Evolutionary conservation across 2,113 vertebrate genomes (phyloP).

Genomic region (Polypterus senegalus): DNA sequence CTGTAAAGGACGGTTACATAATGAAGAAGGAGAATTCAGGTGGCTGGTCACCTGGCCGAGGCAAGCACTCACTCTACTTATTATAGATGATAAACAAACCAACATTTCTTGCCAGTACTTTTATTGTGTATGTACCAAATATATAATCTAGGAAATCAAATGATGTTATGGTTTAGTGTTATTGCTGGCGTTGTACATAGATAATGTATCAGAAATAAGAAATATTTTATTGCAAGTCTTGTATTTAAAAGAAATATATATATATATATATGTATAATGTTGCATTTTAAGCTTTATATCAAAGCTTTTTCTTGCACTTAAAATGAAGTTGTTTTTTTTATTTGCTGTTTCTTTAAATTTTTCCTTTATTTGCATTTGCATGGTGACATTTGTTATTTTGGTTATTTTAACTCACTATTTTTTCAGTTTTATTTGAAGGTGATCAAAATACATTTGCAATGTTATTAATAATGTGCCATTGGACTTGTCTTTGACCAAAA

Average conservation of each 20-base stretch:
- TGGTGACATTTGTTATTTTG: conserved; percentile 20
- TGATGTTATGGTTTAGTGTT: conserved; percentile 56
- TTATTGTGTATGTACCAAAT: conserved; percentile 51
- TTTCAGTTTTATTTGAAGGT: conserved; percentile 20
- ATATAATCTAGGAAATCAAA: conserved; percentile 38
- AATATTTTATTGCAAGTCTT: conserved; percentile 74
- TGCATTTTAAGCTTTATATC: conserved; percentile 70
- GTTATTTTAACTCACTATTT: conserved; percentile 30
- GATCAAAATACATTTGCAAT: conserved; percentile 28
- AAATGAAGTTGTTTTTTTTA: conserved; percentile 56
- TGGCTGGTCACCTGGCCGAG: conserved; percentile 49
- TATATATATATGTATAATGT: conserved; percentile 42
- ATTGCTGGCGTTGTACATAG: conserved; percentile 74
- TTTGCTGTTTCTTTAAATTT: conserved; percentile 64
- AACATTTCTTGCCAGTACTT: conserved; percentile 29
- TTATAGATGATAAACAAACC: conserved; percentile 32
- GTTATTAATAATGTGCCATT: conserved; percentile 47
- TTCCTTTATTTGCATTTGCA: conserved; percentile 48
- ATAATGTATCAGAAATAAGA: conserved; percentile 54
- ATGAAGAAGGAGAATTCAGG: conserved; percentile 30
- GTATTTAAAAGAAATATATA: conserved; percentile 71
- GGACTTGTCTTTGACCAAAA: conserved; percentile 60
- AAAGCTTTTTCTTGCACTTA: conserved; percentile 82
- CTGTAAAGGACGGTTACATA: conserved; percentile 20
- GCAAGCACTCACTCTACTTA: conserved; percentile 37